Evolutionary conservation across 30 jellyfish, hydroid and myxozoan species (phyloP), one percentile per base, ranked within the genome.

Genomic region (Pseudorhiza aurosa): DNA sequence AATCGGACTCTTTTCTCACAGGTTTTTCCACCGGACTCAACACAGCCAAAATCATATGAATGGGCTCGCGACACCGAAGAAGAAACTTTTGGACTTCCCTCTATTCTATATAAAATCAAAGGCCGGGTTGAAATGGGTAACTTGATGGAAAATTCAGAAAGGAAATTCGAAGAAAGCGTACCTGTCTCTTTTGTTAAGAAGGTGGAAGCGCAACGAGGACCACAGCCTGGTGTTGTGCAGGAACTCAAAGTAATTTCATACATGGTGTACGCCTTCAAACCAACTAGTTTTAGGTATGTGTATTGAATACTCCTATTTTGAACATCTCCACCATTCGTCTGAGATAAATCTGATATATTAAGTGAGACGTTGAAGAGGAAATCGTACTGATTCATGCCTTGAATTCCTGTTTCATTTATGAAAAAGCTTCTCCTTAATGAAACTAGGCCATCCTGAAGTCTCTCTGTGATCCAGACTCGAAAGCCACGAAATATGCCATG

Each of bases 161-260:
- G n/a, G n/a, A n/a, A n/a, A n/a, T n/a, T n/a, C n/a, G 39, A 17
- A 17, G 15, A 68, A 1, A 21, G 1, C 50, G 55, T 51, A 68
- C 82, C 82, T 21, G 68, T 2, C 62, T 68, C 82, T 6, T 68
- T 68, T 43, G 82, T 68, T 19, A 43, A 26, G 51, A 68, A 68
- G 17, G 28, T 43, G 46, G 63, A 40, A 1, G 27, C 17, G 47
- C 82, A 68, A 1, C 44, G 28, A 5, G 67, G 82, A 9, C 82
- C 82, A 68, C 82, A 68, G 14, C 82, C 82, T 25, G 68, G 65
- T 43, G 82, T 68, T 15, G 82, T 68, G 68, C 82, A 68, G 32
- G 82, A 19, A 5, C 68, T n/a, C 12, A 68, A 2, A 1, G 49
- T 2, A 18, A 68, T 30, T 24, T 68, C 55, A 33, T 40, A 43